These are phyloP conservation scores for Zele albiditarsus DNA, from an alignment of 2,888 invertebrate species.

Conservation along the genomic window DNA sequence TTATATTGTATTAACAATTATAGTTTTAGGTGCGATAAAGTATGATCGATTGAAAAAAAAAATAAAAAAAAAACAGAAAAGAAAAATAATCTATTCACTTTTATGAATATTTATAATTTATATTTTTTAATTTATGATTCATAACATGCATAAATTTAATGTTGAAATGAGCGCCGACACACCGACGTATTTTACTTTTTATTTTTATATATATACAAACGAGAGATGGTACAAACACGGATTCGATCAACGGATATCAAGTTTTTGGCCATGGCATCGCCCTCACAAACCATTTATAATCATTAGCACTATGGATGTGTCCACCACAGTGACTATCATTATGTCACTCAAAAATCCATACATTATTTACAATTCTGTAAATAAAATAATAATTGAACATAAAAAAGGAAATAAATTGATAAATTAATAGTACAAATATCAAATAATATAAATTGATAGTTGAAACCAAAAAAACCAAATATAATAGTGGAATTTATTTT, in stretches of 20 bases:
- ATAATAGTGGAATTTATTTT: no score
- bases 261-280: constrained; percentile 36
- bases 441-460: neutral
- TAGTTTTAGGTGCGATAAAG: no score
- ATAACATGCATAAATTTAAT: constrained; percentile 38
- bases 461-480: neutral
- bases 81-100: neutral
- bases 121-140: neutral
- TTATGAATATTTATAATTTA: neutral
- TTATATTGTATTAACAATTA: no score
- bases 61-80: neutral
- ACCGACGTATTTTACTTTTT: neutral
- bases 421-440: neutral
- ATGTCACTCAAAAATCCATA: constrained; percentile 59
- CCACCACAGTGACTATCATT: constrained; percentile 63
- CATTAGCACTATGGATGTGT: constrained; percentile 65
- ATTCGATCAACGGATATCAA: constrained; percentile 45
- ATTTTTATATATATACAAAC: neutral
- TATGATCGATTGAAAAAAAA: no score
- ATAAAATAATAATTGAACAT: neutral
- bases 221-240: neutral
- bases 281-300: constrained; percentile 63
- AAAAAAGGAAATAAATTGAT: neutral
- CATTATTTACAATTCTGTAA: constrained; percentile 8
- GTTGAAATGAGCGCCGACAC: constrained; percentile 22